A percentile compares a stretch with the other conserved stretches of the same genome.
Evolutionary conservation across 92 coral and sea anemone genomes (phyloP).

Genomic region (Siderastrea radians): DNA sequence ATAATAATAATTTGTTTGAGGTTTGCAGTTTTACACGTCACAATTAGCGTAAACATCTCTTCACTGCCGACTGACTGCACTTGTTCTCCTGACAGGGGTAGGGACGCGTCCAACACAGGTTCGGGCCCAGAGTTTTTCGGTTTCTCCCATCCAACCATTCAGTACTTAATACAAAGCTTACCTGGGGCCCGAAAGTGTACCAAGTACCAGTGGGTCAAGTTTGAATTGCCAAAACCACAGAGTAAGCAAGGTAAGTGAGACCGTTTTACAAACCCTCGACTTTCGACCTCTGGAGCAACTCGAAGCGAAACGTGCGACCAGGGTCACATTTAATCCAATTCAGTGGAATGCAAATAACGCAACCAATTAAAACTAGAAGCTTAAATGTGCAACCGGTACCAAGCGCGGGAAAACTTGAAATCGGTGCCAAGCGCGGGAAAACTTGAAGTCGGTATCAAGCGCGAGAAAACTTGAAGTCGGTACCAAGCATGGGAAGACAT

Average conservation of each 20-base stretch:
- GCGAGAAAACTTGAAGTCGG: background rate
- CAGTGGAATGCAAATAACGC: no score
- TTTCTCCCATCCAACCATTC: constrained; percentile 98
- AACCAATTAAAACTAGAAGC: no score
- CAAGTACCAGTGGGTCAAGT: constrained; percentile 99
- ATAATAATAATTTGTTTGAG: no score
- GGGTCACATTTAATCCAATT: no score
- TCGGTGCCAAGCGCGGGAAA: background rate
- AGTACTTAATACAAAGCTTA: constrained; percentile 93
- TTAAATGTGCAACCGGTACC: background rate
- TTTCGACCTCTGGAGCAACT: no score
- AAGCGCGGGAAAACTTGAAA: background rate
- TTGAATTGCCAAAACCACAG: constrained; percentile 98
- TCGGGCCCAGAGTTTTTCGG: constrained; percentile 99
- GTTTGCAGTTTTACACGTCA: background rate
- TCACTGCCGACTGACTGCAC: background rate
- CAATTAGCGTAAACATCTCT: background rate
- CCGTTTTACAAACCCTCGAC: no score
- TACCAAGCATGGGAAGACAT: no score
- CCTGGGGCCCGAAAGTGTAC: constrained; percentile 96
- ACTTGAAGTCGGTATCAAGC: background rate
- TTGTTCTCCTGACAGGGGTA: constrained; percentile 75
- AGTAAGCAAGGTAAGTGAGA: constrained; percentile 78
- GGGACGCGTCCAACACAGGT: constrained; percentile 98
- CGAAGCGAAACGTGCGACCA: no score